Conservation (phyloP, 2,113 vertebrate species). For the Platycercus adscitus region DNA sequence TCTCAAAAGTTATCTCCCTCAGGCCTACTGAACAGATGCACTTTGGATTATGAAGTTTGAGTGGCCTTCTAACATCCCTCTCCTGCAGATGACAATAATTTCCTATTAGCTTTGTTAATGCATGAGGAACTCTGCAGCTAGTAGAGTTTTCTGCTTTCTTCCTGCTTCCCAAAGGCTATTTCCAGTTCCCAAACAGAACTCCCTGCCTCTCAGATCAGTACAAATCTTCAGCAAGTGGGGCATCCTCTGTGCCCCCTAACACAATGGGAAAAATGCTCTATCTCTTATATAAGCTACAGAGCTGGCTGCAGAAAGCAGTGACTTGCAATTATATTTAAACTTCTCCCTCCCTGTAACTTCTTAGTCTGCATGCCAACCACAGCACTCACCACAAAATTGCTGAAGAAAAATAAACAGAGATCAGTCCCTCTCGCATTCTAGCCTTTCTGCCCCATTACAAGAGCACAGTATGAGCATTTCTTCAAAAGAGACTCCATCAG, state of each 20-base stretch:
- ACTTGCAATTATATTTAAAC: slow-evolving; percentile 9
- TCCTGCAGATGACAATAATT: not conserved
- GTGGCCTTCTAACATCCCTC: not conserved
- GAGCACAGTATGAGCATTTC: not conserved
- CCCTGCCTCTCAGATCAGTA: not conserved
- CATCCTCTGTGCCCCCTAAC: not conserved
- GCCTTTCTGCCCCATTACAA: not conserved
- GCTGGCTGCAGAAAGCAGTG: not conserved
- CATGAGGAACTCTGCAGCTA: not conserved
- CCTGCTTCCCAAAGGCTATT: not conserved
- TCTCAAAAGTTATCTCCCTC: not conserved
- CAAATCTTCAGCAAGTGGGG: not conserved
- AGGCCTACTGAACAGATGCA: not conserved
- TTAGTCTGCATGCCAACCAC: not conserved
- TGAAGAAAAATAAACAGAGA: slow-evolving; percentile 10
- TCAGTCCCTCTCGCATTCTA: not conserved
- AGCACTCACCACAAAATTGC: slow-evolving; percentile 4
- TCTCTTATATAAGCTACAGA: not conserved
- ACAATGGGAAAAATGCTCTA: not conserved
- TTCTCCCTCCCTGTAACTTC: not conserved
- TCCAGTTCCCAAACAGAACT: not conserved
- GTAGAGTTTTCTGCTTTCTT: not conserved
- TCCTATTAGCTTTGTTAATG: not conserved
- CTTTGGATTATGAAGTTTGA: not conserved
- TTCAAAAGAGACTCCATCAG: not conserved